Conservation (phyloP, 2,113 vertebrate genomes). For the Mungos mungo region DNA sequence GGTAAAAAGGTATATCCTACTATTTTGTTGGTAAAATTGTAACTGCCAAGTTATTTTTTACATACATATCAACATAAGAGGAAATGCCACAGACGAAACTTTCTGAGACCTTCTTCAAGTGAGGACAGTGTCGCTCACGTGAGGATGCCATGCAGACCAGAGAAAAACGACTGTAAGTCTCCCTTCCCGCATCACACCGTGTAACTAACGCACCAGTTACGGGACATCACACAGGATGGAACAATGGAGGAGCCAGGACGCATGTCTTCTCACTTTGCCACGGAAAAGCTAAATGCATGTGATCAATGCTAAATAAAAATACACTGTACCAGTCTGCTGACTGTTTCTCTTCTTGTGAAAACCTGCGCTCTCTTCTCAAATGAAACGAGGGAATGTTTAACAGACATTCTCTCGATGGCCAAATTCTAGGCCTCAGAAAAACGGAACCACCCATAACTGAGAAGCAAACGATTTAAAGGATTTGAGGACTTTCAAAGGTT, state of each 20-base stretch:
- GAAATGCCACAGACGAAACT: not conserved
- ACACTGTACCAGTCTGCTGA: not conserved
- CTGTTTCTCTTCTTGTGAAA: conserved; percentile 30
- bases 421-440: not conserved
- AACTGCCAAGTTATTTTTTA: not conserved
- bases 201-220: not conserved
- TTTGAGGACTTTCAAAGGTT: not conserved
- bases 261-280: not conserved
- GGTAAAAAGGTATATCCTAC: not conserved
- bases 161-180: not conserved
- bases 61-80: not conserved
- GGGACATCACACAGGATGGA: not conserved
- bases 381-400: not conserved
- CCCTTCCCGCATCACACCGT: not conserved
- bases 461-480: not conserved
- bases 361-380: not conserved
- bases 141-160: not conserved
- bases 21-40: conserved; percentile 23
- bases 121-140: not conserved
- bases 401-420: not conserved
- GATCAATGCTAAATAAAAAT: not conserved
- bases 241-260: not conserved
- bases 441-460: not conserved
- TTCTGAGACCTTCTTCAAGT: not conserved
- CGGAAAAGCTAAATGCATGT: not conserved